Evolutionary conservation across 2,797 vertebrate genomes (phyloP), one percentile per base, ranked within the genome.

Genomic region (Crocidura indochinensis): DNA sequence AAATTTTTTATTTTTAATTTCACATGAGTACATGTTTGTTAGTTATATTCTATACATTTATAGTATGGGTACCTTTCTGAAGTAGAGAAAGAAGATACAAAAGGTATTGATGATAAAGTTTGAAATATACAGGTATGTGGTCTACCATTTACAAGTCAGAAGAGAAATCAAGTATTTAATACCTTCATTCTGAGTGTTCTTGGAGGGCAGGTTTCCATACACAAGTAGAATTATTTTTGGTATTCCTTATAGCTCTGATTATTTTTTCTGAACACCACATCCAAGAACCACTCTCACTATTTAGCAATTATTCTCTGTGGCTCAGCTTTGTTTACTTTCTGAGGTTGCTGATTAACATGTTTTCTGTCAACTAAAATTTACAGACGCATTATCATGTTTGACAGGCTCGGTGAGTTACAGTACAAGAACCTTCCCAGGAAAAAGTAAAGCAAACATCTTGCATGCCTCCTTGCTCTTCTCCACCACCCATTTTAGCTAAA

Each of bases 241-340:
- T 1, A 31, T 44, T 88, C 44, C 68, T 60, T 79, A 46, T 65
- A 20, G n/a, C 44, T 8, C 31, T 44, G 3, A 4, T 74, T 17
- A 67, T 85, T 71, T 82, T 92, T 74, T 91, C 72, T 83, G 3
- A 46, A 71, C 69, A 51, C 6, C 74, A 62, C 77, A 73, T 92
- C 85, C 47, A 69, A 51, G 68, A 62, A 26, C 46, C 46, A 53
- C 1, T 74, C 80, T 76, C 71, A 67, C 31, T 83, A 77, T 29
- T 79, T 17, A 60, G 12, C 73, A 29, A 49, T 76, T n/a, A 11
- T 47, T 95, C 87, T 93, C 89, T 44, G 8, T 24, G 49, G 49
- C 83, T 97, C 88, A 68, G 84, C 75, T 90, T 92, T 96, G 87
- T 96, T 97, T 96, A 91, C 64, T 74, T 83, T 87, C 94, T 69